Evolutionary conservation across 2,113 vertebrate species (phyloP).

Genomic region (Camelus bactrianus): DNA sequence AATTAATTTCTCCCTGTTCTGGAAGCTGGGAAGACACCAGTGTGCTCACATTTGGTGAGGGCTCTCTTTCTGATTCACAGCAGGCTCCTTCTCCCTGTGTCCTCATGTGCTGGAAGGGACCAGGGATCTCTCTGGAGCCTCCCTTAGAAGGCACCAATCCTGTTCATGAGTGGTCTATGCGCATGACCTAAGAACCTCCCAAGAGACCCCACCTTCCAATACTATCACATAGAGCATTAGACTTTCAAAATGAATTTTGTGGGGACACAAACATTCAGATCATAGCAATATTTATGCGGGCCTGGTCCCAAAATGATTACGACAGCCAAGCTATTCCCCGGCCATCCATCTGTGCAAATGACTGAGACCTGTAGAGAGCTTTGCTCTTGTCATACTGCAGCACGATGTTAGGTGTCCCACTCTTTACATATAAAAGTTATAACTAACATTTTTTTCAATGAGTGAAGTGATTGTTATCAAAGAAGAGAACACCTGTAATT

Average conservation of each 20-base stretch:
- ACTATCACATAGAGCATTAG: background rate
- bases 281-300: background rate
- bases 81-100: background rate
- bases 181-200: background rate
- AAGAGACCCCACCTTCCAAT: background rate
- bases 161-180: background rate
- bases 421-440: background rate
- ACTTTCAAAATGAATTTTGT: background rate
- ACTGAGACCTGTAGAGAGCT: background rate
- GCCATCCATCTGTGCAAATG: background rate
- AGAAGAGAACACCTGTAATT: background rate
- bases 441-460: background rate
- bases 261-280: background rate
- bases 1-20: background rate
- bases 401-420: background rate
- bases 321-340: background rate
- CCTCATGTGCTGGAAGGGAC: no score
- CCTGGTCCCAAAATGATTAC: background rate
- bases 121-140: background rate
- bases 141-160: background rate
- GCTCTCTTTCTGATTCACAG: background rate
- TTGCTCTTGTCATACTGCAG: background rate
- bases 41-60: background rate
- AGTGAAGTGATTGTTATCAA: background rate
- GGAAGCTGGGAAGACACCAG: background rate